phyloP scores from a whole-genome alignment of 35 echinoderm and acorn worm genomes.

The Lytechinus variegatus region DNA sequence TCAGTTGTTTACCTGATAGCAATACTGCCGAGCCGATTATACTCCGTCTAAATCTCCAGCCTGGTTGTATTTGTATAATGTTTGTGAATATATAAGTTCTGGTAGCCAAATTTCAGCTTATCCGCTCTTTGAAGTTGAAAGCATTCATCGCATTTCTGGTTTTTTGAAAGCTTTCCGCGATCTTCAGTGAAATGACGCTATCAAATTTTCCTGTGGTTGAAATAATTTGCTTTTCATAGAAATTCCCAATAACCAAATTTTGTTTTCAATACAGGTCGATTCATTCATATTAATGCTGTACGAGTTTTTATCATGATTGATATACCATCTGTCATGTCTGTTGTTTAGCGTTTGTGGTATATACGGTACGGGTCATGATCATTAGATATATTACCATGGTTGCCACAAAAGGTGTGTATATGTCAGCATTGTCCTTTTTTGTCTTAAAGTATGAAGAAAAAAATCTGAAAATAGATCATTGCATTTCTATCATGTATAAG shows the following conservation, averaged over 20 bases:
- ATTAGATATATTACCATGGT: background rate
- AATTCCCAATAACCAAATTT: background rate
- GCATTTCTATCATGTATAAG: no score
- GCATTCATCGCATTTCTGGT: background rate
- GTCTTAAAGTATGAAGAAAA: no score
- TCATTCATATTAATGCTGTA: background rate
- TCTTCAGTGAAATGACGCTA: background rate
- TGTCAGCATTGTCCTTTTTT: no score
- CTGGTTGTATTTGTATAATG: background rate
- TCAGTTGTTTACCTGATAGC: conserved; percentile 9
- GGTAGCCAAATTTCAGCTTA: background rate
- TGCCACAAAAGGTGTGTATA: no score
- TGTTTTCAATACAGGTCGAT: background rate
- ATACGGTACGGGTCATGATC: background rate
- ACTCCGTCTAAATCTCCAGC: background rate
- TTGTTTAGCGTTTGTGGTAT: background rate
- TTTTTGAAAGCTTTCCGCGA: background rate
- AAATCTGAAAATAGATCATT: no score
- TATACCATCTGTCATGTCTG: background rate
- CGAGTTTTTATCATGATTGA: background rate
- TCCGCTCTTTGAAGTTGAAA: background rate
- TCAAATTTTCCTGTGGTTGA: background rate
- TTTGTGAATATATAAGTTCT: background rate
- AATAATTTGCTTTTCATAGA: background rate
- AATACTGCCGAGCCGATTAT: background rate